Base-by-base conservation (phyloP, 2,797 vertebrate genomes). In the Cossypha dichroa region DNA sequence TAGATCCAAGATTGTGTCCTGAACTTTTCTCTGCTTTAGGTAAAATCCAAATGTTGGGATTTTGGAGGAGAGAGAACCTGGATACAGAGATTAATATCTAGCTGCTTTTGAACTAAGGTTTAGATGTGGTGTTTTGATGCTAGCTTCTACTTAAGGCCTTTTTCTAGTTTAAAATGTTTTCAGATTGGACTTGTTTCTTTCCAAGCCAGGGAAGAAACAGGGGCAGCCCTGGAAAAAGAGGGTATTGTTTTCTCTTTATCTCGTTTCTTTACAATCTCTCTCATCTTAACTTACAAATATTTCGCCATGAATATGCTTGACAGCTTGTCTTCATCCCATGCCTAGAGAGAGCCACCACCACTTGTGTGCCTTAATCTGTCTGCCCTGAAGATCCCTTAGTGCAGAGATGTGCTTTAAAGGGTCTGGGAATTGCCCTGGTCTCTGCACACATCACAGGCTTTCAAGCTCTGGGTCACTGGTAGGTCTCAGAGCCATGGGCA, bases 371-470 rank as follows among this genome's bases (percentile, higher is more conserved):
- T 15, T 31, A 26, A 6, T n/a, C 43, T 62, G 1, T 64, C 31
- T 63, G 33, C 8, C 17, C 41, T 22, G 31, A 40, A n/a, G 14
- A 26, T 31, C n/a, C 12, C 38, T 25, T 36, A 31, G 31, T 25
- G 22, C 23, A 54, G 62, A 75, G 46, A 9, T 29, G 15, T 72
- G 17, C 16, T 64, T 26, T 55, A 11, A 51, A 36, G 17, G 21
- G 31, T 66, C 25, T 1, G 1, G 19, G 41, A 51, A 15, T 58
- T 28, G 26, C 26, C 78, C 28, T 6, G 0, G 19, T 29, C 49
- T n/a, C 26, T 55, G 22, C 6, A 40, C 25, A n/a, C 7, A 3
- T 31, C 0, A 0, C 13, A 41, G 4, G 38, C 5, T 84, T 12
- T 46, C 15, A 7, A 41, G 20, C 6, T 55, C 23, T 29, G 21